Evolutionary conservation across 2,888 invertebrate species (phyloP).

Genomic region (Oeneis ivallda): DNA sequence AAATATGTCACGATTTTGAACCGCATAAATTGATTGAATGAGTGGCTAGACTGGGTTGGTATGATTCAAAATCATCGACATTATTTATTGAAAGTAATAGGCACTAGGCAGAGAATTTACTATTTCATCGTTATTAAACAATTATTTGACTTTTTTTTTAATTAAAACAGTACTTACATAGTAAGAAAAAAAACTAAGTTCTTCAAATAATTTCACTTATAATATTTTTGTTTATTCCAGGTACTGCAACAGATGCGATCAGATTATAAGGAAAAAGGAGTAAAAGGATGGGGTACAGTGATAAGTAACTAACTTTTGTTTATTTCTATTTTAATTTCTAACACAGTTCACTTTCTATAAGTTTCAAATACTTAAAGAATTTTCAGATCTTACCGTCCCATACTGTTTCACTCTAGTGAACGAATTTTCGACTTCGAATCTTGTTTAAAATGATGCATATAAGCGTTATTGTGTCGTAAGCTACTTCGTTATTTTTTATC

Average conservation of each 20-base stretch:
- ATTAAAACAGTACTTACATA: too few relatives aligned
- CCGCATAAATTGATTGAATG: too few relatives aligned
- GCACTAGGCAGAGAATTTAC: neutral
- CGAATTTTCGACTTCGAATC: neutral
- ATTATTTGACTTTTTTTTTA: too few relatives aligned
- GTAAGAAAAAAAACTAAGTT: too few relatives aligned
- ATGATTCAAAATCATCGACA: neutral
- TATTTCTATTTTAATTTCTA: neutral
- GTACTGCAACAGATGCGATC: slow-evolving; percentile 18
- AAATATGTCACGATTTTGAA: too few relatives aligned
- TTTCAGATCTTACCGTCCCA: neutral
- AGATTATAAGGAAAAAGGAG: slow-evolving; percentile 1
- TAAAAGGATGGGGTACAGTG: slow-evolving; percentile 18
- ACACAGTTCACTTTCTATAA: neutral
- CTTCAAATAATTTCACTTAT: neutral
- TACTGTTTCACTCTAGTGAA: neutral
- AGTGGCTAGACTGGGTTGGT: neutral
- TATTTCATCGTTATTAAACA: too few relatives aligned
- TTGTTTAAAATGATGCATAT: neutral
- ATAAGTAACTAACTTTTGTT: slow-evolving; percentile 9
- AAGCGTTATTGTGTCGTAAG: neutral
- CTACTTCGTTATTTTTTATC: neutral
- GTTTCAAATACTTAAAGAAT: neutral
- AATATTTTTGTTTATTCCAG: slow-evolving; percentile 7
- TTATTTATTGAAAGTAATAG: neutral